phyloP scores from a whole-genome alignment of 2,888 invertebrate species.

The Rotaria macrura region DNA sequence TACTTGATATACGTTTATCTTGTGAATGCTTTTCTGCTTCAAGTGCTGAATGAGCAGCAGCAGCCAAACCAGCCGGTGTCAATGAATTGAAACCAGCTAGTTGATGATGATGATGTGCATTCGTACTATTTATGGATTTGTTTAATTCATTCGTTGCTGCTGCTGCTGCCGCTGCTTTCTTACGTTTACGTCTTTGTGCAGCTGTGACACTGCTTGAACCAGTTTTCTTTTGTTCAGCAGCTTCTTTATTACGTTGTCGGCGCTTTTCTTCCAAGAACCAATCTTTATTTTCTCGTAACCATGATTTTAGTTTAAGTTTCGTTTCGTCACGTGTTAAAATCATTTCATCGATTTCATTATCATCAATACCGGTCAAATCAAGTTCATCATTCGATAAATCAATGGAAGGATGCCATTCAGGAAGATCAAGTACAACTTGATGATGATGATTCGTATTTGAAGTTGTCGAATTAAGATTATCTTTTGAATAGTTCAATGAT shows the following conservation, averaged over 20 bases:
- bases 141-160: not conserved
- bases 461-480: not conserved
- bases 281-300: constrained; percentile 76
- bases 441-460: not conserved
- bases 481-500: not conserved
- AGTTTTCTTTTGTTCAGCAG: constrained; percentile 66
- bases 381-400: constrained; percentile 22
- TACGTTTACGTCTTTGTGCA: constrained; percentile 10
- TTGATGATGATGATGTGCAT: not conserved
- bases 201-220: constrained; percentile 39
- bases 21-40: constrained; percentile 90
- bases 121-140: not conserved
- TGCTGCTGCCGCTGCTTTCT: constrained; percentile 35
- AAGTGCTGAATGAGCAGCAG: constrained; percentile 55
- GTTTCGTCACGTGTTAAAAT: constrained; percentile 72
- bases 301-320: constrained; percentile 67
- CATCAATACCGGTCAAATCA: constrained; percentile 34
- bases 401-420: constrained; percentile 9
- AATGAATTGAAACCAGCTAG: constrained; percentile 2
- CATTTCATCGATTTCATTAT: constrained; percentile 52
- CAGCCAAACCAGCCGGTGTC: constrained; percentile 2
- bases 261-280: constrained; percentile 71
- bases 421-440: not conserved
- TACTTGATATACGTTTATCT: constrained; percentile 84
- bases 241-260: constrained; percentile 65